A percentile compares a stretch with the other conserved stretches of the same genome.
phyloP scores from a whole-genome alignment of 2,888 invertebrate genomes.

The Liodrosophila aerea region DNA sequence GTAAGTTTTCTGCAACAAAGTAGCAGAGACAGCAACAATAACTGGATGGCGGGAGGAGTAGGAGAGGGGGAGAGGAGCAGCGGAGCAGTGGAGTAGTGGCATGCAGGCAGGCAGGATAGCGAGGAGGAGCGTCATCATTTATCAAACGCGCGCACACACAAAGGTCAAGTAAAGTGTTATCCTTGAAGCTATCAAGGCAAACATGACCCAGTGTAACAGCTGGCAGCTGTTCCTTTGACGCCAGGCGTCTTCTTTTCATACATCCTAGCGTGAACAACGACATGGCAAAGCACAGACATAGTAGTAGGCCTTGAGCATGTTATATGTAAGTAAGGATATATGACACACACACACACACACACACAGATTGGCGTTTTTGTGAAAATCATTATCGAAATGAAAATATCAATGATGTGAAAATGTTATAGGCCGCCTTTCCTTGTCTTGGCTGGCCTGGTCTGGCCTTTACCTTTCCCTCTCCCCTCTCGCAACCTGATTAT shows the following conservation, averaged over 20 bases:
- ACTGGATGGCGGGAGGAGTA: conserved; percentile 3
- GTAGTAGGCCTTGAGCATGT: conserved; percentile 21
- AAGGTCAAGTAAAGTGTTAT: conserved; percentile 71
- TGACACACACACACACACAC: conserved; percentile 1
- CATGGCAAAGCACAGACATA: no score
- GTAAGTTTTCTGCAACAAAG: conserved; percentile 36
- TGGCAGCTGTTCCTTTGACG: conserved; percentile 61
- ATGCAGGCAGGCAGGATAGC: background rate
- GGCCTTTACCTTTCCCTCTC: background rate
- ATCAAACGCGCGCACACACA: conserved; percentile 55
- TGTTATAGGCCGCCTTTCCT: conserved; percentile 21
- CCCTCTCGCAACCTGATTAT: conserved; percentile 34
- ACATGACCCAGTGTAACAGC: conserved; percentile 43
- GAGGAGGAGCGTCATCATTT: conserved; percentile 58
- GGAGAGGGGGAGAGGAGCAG: background rate
- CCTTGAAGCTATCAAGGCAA: conserved; percentile 66
- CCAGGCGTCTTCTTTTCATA: conserved; percentile 22
- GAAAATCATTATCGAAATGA: conserved; percentile 61
- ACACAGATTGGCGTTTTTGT: conserved; percentile 29
- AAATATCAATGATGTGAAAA: conserved; percentile 60
- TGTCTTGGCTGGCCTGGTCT: background rate
- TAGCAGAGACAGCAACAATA: conserved; percentile 15
- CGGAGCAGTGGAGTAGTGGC: background rate
- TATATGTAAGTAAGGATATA: background rate
- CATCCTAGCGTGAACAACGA: no score